These are phyloP conservation scores for Engystomops pustulosus DNA, from an alignment of 2,113 vertebrate genomes.

Conservation along the genomic window DNA sequence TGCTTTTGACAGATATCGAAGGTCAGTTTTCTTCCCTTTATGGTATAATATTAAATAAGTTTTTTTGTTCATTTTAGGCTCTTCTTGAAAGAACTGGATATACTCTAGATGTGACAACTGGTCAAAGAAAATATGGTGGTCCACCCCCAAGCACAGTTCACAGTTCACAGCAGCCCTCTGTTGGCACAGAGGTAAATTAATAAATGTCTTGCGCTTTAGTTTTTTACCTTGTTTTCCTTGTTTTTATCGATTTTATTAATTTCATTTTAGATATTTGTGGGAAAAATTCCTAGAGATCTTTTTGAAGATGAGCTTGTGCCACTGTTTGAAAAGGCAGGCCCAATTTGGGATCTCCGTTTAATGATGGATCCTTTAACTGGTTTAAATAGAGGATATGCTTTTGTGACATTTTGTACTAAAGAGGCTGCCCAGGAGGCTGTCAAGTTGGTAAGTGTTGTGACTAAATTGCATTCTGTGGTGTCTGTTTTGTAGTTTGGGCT, in stretches of 20 bases:
- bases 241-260: constrained; percentile 29
- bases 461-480: too few relatives aligned
- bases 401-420: constrained; percentile 98
- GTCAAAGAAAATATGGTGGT: constrained; percentile 96
- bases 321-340: constrained; percentile 95
- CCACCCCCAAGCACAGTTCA: constrained; percentile 92
- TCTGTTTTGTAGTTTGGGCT: too few relatives aligned
- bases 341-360: constrained; percentile 96
- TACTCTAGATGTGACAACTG: constrained; percentile 97
- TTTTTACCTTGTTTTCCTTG: neutral
- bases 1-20: too few relatives aligned
- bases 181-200: constrained; percentile 90
- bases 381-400: constrained; percentile 96
- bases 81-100: constrained; percentile 94
- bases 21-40: too few relatives aligned
- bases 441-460: constrained; percentile 83
- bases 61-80: constrained; percentile 74
- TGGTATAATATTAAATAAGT: too few relatives aligned
- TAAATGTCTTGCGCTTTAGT: constrained; percentile 6
- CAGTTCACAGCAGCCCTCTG: constrained; percentile 87
- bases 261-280: constrained; percentile 91
- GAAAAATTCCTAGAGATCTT: constrained; percentile 95
- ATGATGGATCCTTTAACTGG: constrained; percentile 99
- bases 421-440: constrained; percentile 97
- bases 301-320: constrained; percentile 98